phyloP scores from a whole-genome alignment of 2,797 vertebrate species.

The Sebastiscus tertius region DNA sequence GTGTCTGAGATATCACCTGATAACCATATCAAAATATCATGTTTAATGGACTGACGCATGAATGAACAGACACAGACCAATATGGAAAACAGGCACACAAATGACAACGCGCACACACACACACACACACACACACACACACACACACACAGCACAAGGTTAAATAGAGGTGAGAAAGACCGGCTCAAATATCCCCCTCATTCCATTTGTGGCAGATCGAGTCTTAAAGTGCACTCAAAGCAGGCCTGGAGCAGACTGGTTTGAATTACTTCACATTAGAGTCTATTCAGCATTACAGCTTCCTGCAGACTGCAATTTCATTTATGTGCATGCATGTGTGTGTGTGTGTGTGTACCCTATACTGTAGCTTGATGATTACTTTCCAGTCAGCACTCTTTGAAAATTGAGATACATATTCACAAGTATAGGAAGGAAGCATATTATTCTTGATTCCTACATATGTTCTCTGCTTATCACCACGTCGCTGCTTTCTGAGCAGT shows the following conservation, averaged over 20 bases:
- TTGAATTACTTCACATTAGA: conserved; percentile 75
- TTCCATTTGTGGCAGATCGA: conserved; percentile 66
- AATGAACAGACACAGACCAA: conserved; percentile 6
- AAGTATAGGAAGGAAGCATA: background rate
- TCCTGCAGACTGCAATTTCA: conserved; percentile 55
- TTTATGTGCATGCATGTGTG: conserved; percentile 24
- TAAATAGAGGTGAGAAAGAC: conserved; percentile 67
- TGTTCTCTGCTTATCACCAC: conserved; percentile 6
- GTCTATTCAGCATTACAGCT: conserved; percentile 65
- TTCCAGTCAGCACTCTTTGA: conserved; percentile 41
- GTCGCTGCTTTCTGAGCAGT: conserved; percentile 14
- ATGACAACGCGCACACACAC: conserved; percentile 18
- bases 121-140: conserved; percentile 14
- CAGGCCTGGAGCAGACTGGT: conserved; percentile 52
- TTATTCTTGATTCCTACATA: conserved; percentile 9
- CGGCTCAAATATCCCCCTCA: conserved; percentile 52
- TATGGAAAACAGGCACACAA: conserved; percentile 10
- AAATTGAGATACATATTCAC: conserved; percentile 13
- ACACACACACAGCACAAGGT: conserved; percentile 46
- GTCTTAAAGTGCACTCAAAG: conserved; percentile 66
- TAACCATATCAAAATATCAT: conserved; percentile 52
- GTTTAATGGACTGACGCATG: conserved; percentile 46
- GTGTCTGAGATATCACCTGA: conserved; percentile 42
- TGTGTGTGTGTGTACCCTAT: background rate
- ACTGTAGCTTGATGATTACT: conserved; percentile 30